Evolutionary conservation across 1,140 invertebrate species (phyloP), one percentile per base, ranked within the genome.

Genomic region (Daktulosphaira vitifoliae): DNA sequence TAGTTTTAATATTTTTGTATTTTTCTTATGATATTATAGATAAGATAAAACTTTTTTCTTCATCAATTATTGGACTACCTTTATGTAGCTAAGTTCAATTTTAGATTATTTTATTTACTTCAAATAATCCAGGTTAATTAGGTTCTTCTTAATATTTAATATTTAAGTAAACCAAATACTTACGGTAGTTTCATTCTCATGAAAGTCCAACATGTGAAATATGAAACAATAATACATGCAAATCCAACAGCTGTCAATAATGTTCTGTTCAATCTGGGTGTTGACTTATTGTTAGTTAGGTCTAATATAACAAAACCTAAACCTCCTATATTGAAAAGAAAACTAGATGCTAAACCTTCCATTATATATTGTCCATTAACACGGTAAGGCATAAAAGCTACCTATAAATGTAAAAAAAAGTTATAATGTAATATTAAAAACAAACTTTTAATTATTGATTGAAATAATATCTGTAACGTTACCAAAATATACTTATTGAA

Each of bases 351-450:
- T 65, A 98, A 76, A 1, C 96, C 96, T 80, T 98, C 95, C 90
- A 98, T 96, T 39, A 98, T 98, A 73, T 98, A 98, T 75, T 98
- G 95, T 0, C 94, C 96, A 78, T 98, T 98, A 0, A 98, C 93
- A 70, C 96, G 79, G 74, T 97, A 96, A 1, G 94, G 93, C 93
- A 98, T 96, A 74, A 98, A 98, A 2, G 95, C 95, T 13, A 98
- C 89, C 87, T 89, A 71, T 37, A 11, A 65, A 29, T 38, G 15
- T 48, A 6, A 48, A 22, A 48, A 16, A 16, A n/a, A 6, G 11
- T 6, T 6, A 6, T 11, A 33, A 33, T 33, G 29, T 11, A 33
- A 5, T 6, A 33, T 11, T 6, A 33, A 33, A n/a, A 48, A 22
- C n/a, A 52, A 44, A 23, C 50, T 8, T 20, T 25, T 26, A 25